Evolutionary conservation across 2,888 invertebrate species (phyloP).

Genomic region (Oscheius onirici): DNA sequence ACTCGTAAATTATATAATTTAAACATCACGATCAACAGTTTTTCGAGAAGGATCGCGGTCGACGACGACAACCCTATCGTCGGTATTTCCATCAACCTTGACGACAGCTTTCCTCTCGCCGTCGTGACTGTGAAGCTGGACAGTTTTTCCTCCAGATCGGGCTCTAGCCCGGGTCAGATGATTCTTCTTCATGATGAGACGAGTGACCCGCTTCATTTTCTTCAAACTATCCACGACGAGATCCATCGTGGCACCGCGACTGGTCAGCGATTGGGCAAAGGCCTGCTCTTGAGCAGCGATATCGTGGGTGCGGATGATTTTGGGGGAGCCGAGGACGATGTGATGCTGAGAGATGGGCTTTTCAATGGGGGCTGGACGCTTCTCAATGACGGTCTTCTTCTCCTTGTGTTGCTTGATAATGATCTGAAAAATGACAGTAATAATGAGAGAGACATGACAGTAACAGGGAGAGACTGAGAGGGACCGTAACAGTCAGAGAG

Average conservation of each 20-base stretch:
- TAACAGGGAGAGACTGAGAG: no score
- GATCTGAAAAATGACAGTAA: no score
- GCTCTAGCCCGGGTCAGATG: neutral
- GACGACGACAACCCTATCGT: neutral
- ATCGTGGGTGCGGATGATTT: constrained; percentile 12
- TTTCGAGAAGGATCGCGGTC: constrained; percentile 14
- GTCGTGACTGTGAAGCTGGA: constrained; percentile 20
- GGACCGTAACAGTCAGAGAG: no score
- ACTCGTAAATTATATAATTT: neutral
- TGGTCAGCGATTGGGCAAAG: constrained; percentile 15
- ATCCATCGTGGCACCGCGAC: neutral
- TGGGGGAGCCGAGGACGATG: neutral
- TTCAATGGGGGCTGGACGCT: neutral
- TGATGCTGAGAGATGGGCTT: neutral
- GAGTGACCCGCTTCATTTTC: constrained; percentile 9
- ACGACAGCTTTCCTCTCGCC: neutral
- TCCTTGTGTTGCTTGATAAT: no score
- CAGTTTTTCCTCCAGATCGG: constrained; percentile 6
- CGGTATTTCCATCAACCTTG: constrained; percentile 6
- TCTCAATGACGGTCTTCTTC: no score
- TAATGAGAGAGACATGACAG: no score
- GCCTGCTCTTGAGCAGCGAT: neutral
- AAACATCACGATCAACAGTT: constrained; percentile 19
- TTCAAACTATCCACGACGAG: constrained; percentile 10
- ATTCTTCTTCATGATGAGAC: constrained; percentile 13